Base-by-base conservation (phyloP, 2,113 vertebrate genomes). In the Boleophthalmus pectinirostris region DNA sequence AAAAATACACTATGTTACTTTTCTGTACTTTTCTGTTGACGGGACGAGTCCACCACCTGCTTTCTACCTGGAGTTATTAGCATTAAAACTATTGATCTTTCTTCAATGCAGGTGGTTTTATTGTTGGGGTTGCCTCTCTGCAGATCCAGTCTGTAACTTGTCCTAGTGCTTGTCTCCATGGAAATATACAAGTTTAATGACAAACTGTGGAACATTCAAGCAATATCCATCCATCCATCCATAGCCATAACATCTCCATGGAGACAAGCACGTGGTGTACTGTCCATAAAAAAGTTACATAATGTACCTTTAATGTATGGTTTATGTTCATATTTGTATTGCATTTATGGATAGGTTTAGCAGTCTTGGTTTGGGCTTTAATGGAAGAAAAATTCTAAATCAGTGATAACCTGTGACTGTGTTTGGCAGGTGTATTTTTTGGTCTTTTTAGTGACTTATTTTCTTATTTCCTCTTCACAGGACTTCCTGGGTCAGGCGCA, bases 401-500 rank as follows among this genome's bases (percentile, higher is more conserved):
- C 56, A 58, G 15, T 25, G 24, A 14, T 25, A 16, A 58, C 14
- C 23, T 58, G 56, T 21, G 21, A 24, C 56, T 14, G 54, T 25
- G 12, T 24, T 58, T 25, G 12, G 10, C 12, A 25, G 21, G 10
- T 15, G 24, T 58, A n/a, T 14, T 25, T 57, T 58, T 16, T 20
- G 53, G 10, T 2, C 15, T 29, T 60, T 15, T 60, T 1, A 60
- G 14, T 33, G 24, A 61, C 24, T n/a, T n/a, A n/a, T n/a, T n/a
- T n/a, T 61, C 13, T 60, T 47, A 16, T 68, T 16, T 68, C 91
- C 89, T 70, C 23, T 14, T 25, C 14, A 78, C 92, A 99, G 98
- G 98, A 99, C 84, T 99, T 99, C 87, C 93, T 99, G 90, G 98
- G 98, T 79, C 97, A 99, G 85, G 96, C 96, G 61, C 91, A 92